phyloP scores from a whole-genome alignment of 2,113 vertebrate species.

The Lipophrys pholis region DNA sequence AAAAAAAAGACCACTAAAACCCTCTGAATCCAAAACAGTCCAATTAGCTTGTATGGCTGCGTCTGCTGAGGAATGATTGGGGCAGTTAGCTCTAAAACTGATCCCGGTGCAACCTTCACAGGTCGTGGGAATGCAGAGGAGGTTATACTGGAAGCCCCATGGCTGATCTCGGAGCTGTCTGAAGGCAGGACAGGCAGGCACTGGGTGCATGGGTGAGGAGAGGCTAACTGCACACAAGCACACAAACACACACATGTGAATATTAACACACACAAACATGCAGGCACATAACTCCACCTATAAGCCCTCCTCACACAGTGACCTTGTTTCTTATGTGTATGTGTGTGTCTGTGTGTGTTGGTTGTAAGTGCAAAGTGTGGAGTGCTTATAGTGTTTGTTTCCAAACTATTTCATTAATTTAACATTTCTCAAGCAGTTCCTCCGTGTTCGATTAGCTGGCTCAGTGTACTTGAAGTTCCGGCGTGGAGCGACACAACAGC shows the following conservation, averaged over 20 bases:
- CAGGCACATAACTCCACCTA: constrained; percentile 63
- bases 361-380: constrained; percentile 60
- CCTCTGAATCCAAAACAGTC: constrained; percentile 61
- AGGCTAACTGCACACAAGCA: constrained; percentile 61
- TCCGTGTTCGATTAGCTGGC: constrained; percentile 65
- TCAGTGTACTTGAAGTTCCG: constrained; percentile 61
- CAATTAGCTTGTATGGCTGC: constrained; percentile 66
- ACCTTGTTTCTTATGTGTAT: constrained; percentile 42
- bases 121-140: constrained; percentile 61
- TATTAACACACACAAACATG: constrained; percentile 65
- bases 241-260: constrained; percentile 33
- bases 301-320: constrained; percentile 71
- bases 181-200: constrained; percentile 84
- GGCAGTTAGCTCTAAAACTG: constrained; percentile 69
- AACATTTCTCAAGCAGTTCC: constrained; percentile 64
- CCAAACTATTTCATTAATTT: constrained; percentile 40
- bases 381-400: constrained; percentile 57
- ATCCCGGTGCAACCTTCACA: constrained; percentile 55
- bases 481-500: constrained; percentile 40
- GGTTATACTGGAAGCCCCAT: constrained; percentile 70
- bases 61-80: constrained; percentile 60
- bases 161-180: constrained; percentile 79
- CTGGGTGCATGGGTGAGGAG: constrained; percentile 78
- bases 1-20: constrained; percentile 15
- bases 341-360: constrained; percentile 46